These are phyloP conservation scores for Artibeus jamaicensis DNA, from an alignment of 2,797 vertebrate genomes.

Conservation along the genomic window DNA sequence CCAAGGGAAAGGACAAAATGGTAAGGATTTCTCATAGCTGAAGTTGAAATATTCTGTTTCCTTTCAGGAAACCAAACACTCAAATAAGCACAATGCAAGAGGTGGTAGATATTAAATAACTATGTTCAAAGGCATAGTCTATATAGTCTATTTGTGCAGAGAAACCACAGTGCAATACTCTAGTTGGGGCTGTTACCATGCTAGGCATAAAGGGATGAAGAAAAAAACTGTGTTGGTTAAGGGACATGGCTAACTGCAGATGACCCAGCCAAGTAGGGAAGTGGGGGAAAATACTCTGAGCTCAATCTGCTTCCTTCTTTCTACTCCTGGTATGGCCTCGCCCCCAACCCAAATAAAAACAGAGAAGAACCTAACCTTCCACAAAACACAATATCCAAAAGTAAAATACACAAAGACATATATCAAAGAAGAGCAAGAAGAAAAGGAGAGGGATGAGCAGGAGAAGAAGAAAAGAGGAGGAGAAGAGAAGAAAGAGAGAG, in stretches of 20 bases:
- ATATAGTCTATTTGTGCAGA: neutral
- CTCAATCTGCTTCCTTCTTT: neutral
- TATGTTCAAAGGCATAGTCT: neutral
- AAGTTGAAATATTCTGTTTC: neutral
- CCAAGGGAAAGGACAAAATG: neutral
- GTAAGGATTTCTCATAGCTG: neutral
- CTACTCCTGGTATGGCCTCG: accelerated
- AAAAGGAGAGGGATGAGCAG: too few species aligned
- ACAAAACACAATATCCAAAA: too few species aligned
- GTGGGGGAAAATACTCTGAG: neutral
- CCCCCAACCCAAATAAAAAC: neutral
- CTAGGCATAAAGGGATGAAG: neutral
- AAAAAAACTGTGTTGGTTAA: neutral
- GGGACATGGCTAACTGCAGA: neutral
- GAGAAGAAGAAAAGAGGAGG: neutral
- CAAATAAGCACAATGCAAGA: neutral
- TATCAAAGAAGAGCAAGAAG: too few species aligned
- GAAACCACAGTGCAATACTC: neutral
- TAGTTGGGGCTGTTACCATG: neutral
- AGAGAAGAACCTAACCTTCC: neutral
- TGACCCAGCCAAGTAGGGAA: neutral
- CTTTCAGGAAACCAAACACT: neutral
- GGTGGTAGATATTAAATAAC: neutral
- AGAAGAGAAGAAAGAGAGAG: too few species aligned
- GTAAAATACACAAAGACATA: too few species aligned